Percentiles rank a stretch among this genome's conserved stretches.
phyloP scores from a whole-genome alignment of 2,888 invertebrate genomes.

The Athalia circularis region DNA sequence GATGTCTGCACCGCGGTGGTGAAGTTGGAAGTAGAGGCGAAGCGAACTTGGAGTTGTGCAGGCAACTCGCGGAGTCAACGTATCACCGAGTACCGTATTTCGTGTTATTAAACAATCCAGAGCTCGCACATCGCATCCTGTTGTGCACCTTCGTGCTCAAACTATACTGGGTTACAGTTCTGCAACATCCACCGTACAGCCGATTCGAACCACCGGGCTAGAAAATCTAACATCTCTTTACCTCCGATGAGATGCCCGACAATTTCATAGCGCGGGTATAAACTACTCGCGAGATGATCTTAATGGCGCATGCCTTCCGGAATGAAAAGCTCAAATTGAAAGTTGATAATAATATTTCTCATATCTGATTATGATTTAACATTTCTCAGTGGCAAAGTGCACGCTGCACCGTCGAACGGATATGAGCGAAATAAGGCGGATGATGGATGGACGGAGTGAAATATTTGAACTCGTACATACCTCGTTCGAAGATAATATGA shows the following conservation, averaged over 20 bases:
- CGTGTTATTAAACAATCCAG: conserved; percentile 39
- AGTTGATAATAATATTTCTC: too few species aligned
- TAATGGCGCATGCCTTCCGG: neutral
- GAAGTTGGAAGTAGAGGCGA: neutral
- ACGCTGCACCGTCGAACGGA: too few species aligned
- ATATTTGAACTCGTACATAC: neutral
- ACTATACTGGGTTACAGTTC: neutral
- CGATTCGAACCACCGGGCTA: conserved; percentile 9
- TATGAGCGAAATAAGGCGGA: neutral
- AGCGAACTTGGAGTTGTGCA: conserved; percentile 5
- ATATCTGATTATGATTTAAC: too few species aligned
- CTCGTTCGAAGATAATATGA: neutral
- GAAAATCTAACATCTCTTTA: conserved; percentile 24
- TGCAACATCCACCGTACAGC: neutral
- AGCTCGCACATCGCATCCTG: conserved; percentile 20
- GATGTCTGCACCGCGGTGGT: conserved; percentile 16
- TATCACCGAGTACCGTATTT: conserved; percentile 43
- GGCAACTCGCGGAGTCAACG: conserved; percentile 24
- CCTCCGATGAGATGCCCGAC: neutral
- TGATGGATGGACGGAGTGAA: conserved; percentile 11
- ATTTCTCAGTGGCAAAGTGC: too few species aligned
- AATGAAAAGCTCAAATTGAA: too few species aligned
- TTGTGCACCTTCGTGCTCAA: conserved; percentile 15
- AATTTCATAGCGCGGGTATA: neutral
- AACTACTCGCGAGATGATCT: neutral